Base-by-base conservation (phyloP, 2,797 vertebrate genomes). In the Remorina albescens region DNA sequence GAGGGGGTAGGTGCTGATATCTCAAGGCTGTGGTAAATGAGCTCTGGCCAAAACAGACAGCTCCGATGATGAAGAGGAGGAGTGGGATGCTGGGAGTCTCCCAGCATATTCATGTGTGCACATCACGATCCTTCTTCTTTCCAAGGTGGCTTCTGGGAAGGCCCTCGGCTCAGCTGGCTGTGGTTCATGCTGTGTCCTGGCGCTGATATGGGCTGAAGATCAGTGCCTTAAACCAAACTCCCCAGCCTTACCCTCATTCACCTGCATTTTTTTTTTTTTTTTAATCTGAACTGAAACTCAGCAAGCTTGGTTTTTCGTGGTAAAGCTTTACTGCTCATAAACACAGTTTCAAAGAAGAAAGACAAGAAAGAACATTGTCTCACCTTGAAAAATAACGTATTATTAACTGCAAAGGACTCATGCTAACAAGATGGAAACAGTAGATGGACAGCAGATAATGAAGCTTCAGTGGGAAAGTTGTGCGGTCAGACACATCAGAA, bases 21-120 rank as follows among this genome's bases (percentile, higher is more conserved):
- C 81, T 81, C 71, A 49, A 44, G 84, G 86, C 77, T 63, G 57
- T 55, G 53, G 66, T 81, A 81, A 89, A 88, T 90, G 76, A 83
- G 80, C 74, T 83, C 63, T 34, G 54, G 78, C 86, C 76, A 85
- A 85, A 88, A 82, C 76, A 80, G 67, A 80, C 80, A 74, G 72
- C 50, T 77, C 28, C 46, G 73, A 66, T 1, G 16, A 77, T 57
- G 78, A 78, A 51, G 46, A 67, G 44, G 44, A 71, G 54, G 28
- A 66, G 76, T 78, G 49, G 64, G 66, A 78, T 70, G 73, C 54
- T 8, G 5, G 7, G 10, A 61, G 44, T 54, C 44, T 25, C 64
- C 39, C 0, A 10, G 32, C 71, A 67, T 39, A 60, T 62, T 75
- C 80, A 37, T 67, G 67, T 53, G 61, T 55, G 25, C 70, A 37